phyloP scores from a whole-genome alignment of 2,888 invertebrate genomes.

The Drosophila sordidula region DNA sequence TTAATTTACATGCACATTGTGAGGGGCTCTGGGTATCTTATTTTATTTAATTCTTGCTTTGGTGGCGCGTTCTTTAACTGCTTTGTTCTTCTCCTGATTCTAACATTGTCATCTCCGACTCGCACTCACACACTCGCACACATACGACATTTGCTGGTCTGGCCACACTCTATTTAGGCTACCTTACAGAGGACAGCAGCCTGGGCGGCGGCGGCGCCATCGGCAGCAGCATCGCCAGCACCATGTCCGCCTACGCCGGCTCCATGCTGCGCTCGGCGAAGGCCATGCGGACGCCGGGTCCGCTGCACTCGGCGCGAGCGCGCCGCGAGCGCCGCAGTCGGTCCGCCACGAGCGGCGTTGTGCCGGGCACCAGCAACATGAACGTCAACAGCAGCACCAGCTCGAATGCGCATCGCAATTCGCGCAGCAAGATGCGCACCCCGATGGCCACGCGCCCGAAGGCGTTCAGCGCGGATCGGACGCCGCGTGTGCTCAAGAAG shows the following conservation, averaged over 20 bases:
- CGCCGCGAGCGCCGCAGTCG: conserved; percentile 82
- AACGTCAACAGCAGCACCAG: conserved; percentile 3
- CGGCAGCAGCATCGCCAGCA: conserved; percentile 52
- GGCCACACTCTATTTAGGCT: conserved; percentile 81
- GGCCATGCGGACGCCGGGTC: conserved; percentile 80
- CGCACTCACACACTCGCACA: conserved; percentile 23
- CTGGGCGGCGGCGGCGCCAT: conserved; percentile 44
- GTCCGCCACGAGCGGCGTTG: conserved; percentile 70
- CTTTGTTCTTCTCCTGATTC: conserved; percentile 11
- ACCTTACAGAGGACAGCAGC: conserved; percentile 85
- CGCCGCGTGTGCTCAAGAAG: conserved; percentile 44
- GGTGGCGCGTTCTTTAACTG: conserved; percentile 36
- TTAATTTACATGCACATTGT: no score
- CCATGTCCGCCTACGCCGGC: conserved; percentile 44
- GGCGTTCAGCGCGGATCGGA: conserved; percentile 84
- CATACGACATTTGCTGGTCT: conserved; percentile 22
- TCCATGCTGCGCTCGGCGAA: conserved; percentile 52
- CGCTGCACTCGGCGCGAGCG: conserved; percentile 83
- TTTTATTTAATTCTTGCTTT: background rate
- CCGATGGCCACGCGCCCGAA: conserved; percentile 79
- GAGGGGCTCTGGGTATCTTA: background rate
- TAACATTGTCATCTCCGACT: conserved; percentile 15
- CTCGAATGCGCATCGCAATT: conserved; percentile 47
- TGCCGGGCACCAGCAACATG: conserved; percentile 12
- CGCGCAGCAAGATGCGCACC: conserved; percentile 82